phyloP scores from a whole-genome alignment of 2,888 invertebrate species.

The Idaea straminata region DNA sequence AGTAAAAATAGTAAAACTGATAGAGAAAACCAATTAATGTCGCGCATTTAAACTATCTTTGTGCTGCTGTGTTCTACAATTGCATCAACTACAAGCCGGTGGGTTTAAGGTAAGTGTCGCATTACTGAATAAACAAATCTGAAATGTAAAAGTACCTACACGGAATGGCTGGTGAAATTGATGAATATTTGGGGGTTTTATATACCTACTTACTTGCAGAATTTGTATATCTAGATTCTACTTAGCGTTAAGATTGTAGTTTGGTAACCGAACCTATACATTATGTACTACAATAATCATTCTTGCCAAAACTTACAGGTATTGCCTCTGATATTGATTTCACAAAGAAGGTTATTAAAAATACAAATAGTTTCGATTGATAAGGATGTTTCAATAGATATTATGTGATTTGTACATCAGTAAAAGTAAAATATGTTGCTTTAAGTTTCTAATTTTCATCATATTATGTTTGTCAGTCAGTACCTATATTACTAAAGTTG shows the following conservation, averaged over 20 bases:
- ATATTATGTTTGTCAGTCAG: too few relatives aligned
- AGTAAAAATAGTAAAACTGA: background rate
- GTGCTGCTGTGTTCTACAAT: background rate
- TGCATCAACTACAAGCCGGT: background rate
- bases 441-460: too few relatives aligned
- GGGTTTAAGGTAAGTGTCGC: conserved; percentile 2
- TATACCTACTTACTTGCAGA: background rate
- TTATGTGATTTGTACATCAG: background rate
- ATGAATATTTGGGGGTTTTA: background rate
- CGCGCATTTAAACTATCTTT: background rate
- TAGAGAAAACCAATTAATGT: background rate
- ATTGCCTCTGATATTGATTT: background rate
- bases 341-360: background rate
- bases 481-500: too few relatives aligned
- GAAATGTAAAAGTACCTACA: background rate
- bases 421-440: too few relatives aligned
- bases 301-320: background rate
- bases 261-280: background rate
- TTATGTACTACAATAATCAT: too few relatives aligned
- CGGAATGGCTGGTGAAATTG: background rate
- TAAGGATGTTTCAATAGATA: background rate
- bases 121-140: background rate
- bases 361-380: background rate
- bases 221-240: background rate
- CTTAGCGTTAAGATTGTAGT: background rate